phyloP scores from a whole-genome alignment of 2,797 vertebrate genomes.

The Onychomys torridus region DNA sequence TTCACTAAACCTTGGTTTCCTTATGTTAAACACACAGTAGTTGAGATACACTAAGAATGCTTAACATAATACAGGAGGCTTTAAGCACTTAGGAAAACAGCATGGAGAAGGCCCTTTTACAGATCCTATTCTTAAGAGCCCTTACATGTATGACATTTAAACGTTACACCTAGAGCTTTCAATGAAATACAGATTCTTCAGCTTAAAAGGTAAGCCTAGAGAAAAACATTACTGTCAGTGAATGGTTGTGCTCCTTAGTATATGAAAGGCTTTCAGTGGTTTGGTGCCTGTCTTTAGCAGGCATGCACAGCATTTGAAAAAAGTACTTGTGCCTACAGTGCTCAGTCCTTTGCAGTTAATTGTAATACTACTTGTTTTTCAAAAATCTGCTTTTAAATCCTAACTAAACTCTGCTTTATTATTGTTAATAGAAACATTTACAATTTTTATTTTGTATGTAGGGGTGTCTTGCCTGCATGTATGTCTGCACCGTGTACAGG shows the following conservation, averaged over 20 bases:
- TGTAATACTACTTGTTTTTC: conserved; percentile 16
- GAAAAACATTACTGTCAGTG: neutral
- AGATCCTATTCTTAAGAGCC: neutral
- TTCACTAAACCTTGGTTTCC: neutral
- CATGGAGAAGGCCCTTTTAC: neutral
- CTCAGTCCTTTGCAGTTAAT: neutral
- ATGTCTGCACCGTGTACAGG: neutral
- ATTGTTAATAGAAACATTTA: conserved; percentile 24
- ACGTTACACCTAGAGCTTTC: conserved; percentile 15
- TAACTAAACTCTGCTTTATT: neutral
- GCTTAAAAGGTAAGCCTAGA: conserved; percentile 42
- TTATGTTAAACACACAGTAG: neutral
- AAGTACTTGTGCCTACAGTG: neutral
- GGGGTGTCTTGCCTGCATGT: neutral
- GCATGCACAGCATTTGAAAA: neutral
- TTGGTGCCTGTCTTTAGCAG: conserved; percentile 42
- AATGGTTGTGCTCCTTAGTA: neutral
- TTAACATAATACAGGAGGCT: neutral
- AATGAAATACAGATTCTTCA: conserved; percentile 16
- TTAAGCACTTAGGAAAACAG: neutral
- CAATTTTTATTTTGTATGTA: neutral
- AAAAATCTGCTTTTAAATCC: conserved; percentile 21
- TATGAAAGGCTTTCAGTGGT: neutral
- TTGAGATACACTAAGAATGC: neutral
- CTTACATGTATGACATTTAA: neutral